phyloP scores from a whole-genome alignment of 2,888 invertebrate genomes.

The Periphyllus acericola region DNA sequence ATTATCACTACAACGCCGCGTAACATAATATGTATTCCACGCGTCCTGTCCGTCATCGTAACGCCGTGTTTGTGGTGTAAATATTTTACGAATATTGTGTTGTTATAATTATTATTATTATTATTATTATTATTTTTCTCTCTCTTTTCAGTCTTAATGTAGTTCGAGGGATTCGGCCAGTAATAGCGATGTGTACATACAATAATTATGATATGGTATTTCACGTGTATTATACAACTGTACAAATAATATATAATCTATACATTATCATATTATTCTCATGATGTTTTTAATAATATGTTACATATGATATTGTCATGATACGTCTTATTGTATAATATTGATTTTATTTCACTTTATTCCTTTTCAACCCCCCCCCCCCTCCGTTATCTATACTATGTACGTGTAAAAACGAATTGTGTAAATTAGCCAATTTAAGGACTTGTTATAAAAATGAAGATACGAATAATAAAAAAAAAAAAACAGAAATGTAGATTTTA shows the following conservation, averaged over 20 bases:
- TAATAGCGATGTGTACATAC: conserved; percentile 19
- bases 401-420: conserved; percentile 22
- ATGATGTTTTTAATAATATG: too few relatives aligned
- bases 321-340: conserved; percentile 5
- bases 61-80: background rate
- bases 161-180: conserved; percentile 3
- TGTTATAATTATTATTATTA: background rate
- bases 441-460: conserved; percentile 40
- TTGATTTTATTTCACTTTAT: conserved; percentile 6
- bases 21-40: too few relatives aligned
- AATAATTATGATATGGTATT: background rate
- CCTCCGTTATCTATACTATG: conserved; percentile 12
- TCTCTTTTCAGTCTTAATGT: background rate
- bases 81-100: background rate
- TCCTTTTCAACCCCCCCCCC: background rate
- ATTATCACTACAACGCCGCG: background rate
- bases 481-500: conserved; percentile 13
- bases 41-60: background rate
- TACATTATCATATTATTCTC: too few relatives aligned
- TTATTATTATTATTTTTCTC: background rate
- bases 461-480: conserved; percentile 3
- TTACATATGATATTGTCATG: too few relatives aligned
- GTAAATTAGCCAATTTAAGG: conserved; percentile 33
- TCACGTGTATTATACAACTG: background rate
- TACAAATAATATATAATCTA: too few relatives aligned